Conservation (phyloP, 1,140 invertebrate genomes). For the Temnothorax nylanderi region DNA sequence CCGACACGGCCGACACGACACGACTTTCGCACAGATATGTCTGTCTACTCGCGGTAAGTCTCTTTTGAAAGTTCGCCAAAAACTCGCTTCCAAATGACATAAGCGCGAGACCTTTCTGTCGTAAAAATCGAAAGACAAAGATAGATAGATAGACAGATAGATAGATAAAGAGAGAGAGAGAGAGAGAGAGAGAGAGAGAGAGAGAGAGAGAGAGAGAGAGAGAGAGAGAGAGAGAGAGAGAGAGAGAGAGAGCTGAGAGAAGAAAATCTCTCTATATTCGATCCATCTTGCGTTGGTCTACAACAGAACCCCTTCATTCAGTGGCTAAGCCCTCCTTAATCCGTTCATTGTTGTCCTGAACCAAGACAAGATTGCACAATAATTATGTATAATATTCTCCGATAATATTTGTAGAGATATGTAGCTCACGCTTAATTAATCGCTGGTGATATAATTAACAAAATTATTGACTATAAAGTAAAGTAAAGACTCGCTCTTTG, state of each 20-base stretch:
- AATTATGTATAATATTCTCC: neutral
- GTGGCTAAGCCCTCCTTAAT: neutral
- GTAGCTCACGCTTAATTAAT: neutral
- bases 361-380: neutral
- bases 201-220: neutral
- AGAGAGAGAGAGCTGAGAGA: neutral
- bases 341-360: neutral
- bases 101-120: slow-evolving; percentile 14
- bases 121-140: neutral
- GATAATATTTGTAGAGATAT: neutral
- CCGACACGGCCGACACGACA: neutral
- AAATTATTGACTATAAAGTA: neutral
- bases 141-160: no score
- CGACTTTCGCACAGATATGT: neutral
- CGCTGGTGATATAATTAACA: neutral
- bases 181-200: no score
- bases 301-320: neutral
- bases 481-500: neutral
- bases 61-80: slow-evolving; percentile 61
- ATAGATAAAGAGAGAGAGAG: no score
- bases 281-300: neutral
- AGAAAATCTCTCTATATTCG: neutral
- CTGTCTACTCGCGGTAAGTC: slow-evolving; percentile 61
- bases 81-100: slow-evolving; percentile 41
- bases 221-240: no score